Evolutionary conservation across 2,888 invertebrate genomes (phyloP), one percentile per base, ranked within the genome.

Genomic region (Phortica okadai): DNA sequence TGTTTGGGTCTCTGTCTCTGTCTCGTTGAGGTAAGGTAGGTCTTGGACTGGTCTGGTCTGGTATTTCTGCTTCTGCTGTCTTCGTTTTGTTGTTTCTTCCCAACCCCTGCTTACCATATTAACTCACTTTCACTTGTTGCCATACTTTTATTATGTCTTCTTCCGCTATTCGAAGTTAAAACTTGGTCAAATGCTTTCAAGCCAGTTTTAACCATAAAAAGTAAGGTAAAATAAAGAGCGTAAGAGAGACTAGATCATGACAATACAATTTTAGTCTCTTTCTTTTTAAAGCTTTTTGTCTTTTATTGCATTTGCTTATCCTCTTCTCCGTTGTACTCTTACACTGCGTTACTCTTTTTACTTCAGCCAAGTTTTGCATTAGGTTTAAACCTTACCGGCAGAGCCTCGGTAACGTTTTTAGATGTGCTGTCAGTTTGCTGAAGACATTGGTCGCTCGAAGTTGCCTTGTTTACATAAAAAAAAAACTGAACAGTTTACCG

Each of bases 111-210:
- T 21, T 69, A 80, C 79, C 79, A 78, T 73, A 79, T 77, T 83
- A 81, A 81, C 82, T 82, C 82, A 90, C 89, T 89, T 89, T 89
- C 89, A 89, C 89, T 88, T 82, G 80, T 80, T 76, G 73, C 33
- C 67, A 70, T 64, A 70, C 66, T 45, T 75, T 73, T 33, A 14
- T 70, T 69, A 41, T 14, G 59, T 44, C 59, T 74, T 84, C 88
- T 86, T 88, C 88, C 88, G 88, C 81, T 62, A 62, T 64, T 21
- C 50, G 59, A 33, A 41, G 44, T 80, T 79, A 64, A 82, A 84
- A 85, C 86, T 88, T 86, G 75, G 75, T 72, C 75, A 75, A 75
- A 75, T 75, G 72, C 21, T 58, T 67, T 4, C 14, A 54, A 21
- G 50, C 42, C 16, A 56, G 41, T 58, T 73, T 25, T 62, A 25